Evolutionary conservation across 2,113 vertebrate genomes (phyloP).

Genomic region (Platichthys flesus): DNA sequence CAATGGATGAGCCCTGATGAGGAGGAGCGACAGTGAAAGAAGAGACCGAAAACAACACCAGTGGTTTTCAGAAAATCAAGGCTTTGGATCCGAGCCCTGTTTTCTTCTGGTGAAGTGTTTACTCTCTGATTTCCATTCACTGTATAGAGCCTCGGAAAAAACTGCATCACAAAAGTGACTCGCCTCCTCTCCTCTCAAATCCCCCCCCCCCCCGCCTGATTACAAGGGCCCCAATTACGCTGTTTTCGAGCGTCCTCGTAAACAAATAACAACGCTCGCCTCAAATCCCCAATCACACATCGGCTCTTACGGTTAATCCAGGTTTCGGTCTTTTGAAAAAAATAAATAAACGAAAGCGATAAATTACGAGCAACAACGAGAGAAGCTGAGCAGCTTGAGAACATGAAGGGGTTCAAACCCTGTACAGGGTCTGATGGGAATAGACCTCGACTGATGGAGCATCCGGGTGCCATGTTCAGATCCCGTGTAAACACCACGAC

Average conservation of each 20-base stretch:
- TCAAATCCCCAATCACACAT: constrained; percentile 27
- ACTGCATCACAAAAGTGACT: constrained; percentile 28
- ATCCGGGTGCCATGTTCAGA: not conserved
- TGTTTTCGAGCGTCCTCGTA: constrained; percentile 26
- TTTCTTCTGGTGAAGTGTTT: not conserved
- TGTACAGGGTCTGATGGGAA: not conserved
- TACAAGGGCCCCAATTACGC: constrained; percentile 43
- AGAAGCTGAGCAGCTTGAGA: not conserved
- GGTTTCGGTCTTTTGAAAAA: not conserved
- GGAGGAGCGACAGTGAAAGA: not conserved
- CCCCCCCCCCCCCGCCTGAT: constrained; percentile 38
- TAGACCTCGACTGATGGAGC: not conserved
- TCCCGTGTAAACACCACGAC: not conserved
- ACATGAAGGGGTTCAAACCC: constrained; percentile 1
- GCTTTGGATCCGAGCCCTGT: constrained; percentile 11
- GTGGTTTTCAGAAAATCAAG: constrained; percentile 9
- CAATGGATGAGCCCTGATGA: too few relatives aligned
- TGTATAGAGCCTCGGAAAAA: constrained; percentile 27
- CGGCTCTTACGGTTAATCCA: constrained; percentile 41
- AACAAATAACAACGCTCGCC: constrained; percentile 35
- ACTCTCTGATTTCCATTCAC: not conserved
- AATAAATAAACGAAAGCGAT: not conserved
- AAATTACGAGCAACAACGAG: constrained; percentile 1
- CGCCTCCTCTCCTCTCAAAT: constrained; percentile 33
- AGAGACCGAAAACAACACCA: not conserved